Conservation (phyloP, 2,888 invertebrate genomes). For the Hololepta plana region DNA sequence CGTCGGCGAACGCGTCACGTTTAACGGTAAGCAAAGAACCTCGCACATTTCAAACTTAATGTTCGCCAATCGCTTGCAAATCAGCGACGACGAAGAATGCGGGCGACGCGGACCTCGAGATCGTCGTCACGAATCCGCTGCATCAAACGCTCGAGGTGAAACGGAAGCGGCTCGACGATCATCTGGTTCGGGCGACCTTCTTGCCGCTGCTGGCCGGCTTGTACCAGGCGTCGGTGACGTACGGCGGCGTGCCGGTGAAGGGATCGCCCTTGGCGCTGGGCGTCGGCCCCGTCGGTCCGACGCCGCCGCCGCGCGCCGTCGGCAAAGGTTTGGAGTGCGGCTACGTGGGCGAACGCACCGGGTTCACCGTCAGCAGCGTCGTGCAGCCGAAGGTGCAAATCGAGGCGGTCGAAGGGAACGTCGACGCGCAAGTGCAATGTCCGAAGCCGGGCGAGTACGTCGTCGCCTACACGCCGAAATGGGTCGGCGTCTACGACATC, state of each 20-base stretch:
- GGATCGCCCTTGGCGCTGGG: constrained; percentile 37
- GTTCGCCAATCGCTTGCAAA: not conserved
- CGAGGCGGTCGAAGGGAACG: constrained; percentile 29
- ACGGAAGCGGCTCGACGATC: constrained; percentile 50
- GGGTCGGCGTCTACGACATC: constrained; percentile 84
- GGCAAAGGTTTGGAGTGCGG: constrained; percentile 51
- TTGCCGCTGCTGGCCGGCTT: constrained; percentile 70
- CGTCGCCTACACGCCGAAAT: constrained; percentile 77
- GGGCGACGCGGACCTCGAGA: constrained; percentile 71
- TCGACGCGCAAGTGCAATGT: constrained; percentile 35
- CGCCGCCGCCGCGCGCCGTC: constrained; percentile 37
- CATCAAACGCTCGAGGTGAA: constrained; percentile 70
- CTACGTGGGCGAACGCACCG: constrained; percentile 51
- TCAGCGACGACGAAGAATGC: constrained; percentile 65
- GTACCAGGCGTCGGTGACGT: constrained; percentile 45
- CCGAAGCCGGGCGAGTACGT: constrained; percentile 60
- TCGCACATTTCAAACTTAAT: not conserved
- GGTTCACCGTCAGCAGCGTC: constrained; percentile 46
- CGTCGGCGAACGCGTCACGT: constrained; percentile 65
- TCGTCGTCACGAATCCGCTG: constrained; percentile 72
- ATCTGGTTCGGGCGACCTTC: constrained; percentile 58
- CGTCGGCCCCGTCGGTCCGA: constrained; percentile 42
- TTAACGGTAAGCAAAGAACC: constrained; percentile 50
- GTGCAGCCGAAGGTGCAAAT: constrained; percentile 44
- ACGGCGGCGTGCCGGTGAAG: constrained; percentile 42